Conservation (phyloP, 2,797 vertebrate species). For the Takifugu ocellatus region DNA sequence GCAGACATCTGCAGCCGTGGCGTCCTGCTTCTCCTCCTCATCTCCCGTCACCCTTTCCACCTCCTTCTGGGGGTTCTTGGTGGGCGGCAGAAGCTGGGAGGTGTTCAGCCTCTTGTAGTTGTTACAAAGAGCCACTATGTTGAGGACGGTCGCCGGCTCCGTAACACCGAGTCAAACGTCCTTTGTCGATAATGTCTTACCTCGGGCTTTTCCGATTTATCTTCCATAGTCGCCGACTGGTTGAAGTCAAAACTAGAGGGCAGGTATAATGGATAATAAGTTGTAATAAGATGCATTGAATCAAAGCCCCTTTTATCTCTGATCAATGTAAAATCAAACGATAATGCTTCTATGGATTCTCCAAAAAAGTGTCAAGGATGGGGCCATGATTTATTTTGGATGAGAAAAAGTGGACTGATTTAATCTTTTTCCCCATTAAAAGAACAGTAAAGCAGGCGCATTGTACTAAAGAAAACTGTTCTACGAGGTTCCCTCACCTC, state of each 20-base stretch:
- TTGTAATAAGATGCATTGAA: too few species aligned
- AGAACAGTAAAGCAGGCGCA: conserved; percentile 29
- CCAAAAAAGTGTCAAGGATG: conserved; percentile 50
- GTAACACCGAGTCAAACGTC: conserved; percentile 44
- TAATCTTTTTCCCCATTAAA: conserved; percentile 21
- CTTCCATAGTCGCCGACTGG: too few species aligned
- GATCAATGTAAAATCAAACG: too few species aligned
- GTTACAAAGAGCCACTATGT: conserved; percentile 77
- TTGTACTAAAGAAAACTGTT: not conserved
- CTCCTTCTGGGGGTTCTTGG: conserved; percentile 56
- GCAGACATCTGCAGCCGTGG: too few species aligned
- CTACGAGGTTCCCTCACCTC: not conserved
- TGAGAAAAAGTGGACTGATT: conserved; percentile 36
- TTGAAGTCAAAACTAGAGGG: too few species aligned
- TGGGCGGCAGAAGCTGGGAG: conserved; percentile 84
- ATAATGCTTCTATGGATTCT: conserved; percentile 28
- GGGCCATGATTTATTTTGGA: conserved; percentile 41
- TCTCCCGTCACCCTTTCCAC: conserved; percentile 38
- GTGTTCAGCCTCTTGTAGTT: conserved; percentile 76
- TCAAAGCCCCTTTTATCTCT: too few species aligned
- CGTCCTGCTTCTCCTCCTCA: conserved; percentile 40
- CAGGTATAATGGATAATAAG: too few species aligned
- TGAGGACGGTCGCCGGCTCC: conserved; percentile 63
- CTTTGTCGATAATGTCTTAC: too few species aligned
- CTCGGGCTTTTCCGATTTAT: too few species aligned